Evolutionary conservation across 2,113 vertebrate species (phyloP).

Genomic region (Bombycilla garrulus): DNA sequence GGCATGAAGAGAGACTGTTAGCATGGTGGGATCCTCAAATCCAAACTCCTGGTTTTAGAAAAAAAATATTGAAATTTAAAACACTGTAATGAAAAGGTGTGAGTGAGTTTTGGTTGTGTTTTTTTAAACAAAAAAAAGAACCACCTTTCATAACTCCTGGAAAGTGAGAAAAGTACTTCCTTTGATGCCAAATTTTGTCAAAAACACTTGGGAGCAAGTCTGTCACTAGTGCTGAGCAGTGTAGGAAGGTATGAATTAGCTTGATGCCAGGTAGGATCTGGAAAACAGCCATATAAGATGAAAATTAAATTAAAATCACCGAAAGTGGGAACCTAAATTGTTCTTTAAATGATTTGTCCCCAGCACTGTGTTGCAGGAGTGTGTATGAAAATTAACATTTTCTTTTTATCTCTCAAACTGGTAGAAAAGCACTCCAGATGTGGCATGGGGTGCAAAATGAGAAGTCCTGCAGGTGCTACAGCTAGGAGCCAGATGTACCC

Average conservation of each 20-base stretch:
- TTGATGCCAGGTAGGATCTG: neutral
- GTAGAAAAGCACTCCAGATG: neutral
- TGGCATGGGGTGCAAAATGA: neutral
- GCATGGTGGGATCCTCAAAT: neutral
- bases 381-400: neutral
- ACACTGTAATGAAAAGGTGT: neutral
- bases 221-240: neutral
- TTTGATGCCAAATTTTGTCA: neutral
- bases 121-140: neutral
- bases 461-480: rapidly evolving
- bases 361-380: neutral
- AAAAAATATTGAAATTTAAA: slow-evolving; percentile 22
- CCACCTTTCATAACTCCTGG: neutral
- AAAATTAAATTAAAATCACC: neutral
- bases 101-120: neutral
- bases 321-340: neutral
- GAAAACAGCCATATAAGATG: neutral
- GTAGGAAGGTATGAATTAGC: neutral
- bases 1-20: neutral
- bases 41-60: neutral
- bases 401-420: neutral
- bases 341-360: neutral
- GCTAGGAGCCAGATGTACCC: neutral
- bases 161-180: slow-evolving; percentile 43
- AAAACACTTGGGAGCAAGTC: neutral